Evolutionary conservation across 2,797 vertebrate species (phyloP).

Genomic region (Miichthys miiuy): DNA sequence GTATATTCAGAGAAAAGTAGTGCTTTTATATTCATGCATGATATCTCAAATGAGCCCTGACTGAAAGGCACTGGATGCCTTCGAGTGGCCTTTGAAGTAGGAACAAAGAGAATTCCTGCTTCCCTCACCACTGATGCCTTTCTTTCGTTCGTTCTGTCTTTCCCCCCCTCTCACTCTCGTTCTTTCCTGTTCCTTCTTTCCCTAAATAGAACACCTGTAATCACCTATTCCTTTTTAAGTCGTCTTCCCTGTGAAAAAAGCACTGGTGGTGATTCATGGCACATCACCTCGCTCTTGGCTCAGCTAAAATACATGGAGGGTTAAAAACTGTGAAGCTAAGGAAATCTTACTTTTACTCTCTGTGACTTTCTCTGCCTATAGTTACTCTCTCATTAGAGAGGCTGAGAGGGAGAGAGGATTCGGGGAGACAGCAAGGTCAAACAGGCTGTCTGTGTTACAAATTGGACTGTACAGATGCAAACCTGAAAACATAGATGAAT

Average conservation of each 20-base stretch:
- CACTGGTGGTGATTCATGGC: slow-evolving; percentile 32
- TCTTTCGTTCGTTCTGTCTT: slow-evolving; percentile 21
- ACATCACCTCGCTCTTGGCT: slow-evolving; percentile 15
- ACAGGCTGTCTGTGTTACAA: slow-evolving; percentile 46
- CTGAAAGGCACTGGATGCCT: slow-evolving; percentile 60
- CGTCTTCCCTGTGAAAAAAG: slow-evolving; percentile 42
- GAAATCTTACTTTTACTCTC: slow-evolving; percentile 34
- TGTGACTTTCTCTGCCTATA: slow-evolving; percentile 30
- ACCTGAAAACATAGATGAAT: slow-evolving; percentile 33
- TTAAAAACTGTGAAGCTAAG: slow-evolving; percentile 32
- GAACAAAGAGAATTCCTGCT: slow-evolving; percentile 81
- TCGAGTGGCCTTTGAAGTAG: slow-evolving; percentile 74
- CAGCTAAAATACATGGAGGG: slow-evolving; percentile 2
- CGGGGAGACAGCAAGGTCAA: slow-evolving; percentile 59
- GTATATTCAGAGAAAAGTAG: slow-evolving; percentile 58
- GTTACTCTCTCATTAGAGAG: slow-evolving; percentile 45
- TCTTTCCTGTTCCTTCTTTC: slow-evolving; percentile 28
- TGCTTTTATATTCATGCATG: slow-evolving; percentile 65
- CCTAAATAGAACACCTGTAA: slow-evolving; percentile 69
- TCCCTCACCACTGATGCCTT: slow-evolving; percentile 49
- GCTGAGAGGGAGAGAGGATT: slow-evolving; percentile 38
- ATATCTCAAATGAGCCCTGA: slow-evolving; percentile 65
- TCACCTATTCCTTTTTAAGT: slow-evolving; percentile 74
- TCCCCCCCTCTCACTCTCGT: neutral
- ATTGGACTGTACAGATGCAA: slow-evolving; percentile 51